Percentiles rank a stretch among this genome's conserved stretches.
Evolutionary conservation across 2,888 invertebrate genomes (phyloP).

Genomic region (Punctoribates punctum): DNA sequence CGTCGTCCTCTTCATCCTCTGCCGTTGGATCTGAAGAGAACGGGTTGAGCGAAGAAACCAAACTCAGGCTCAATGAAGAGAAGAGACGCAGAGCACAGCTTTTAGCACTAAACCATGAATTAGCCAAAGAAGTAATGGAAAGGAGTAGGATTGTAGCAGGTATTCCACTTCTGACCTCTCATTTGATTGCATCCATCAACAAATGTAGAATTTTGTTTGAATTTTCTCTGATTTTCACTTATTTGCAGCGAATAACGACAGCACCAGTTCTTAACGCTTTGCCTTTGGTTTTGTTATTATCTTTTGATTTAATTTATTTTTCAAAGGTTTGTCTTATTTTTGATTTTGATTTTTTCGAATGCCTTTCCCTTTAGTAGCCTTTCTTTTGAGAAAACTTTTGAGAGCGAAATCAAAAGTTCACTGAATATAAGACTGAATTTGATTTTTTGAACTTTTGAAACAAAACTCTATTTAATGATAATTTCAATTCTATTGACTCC

Average conservation of each 20-base stretch:
- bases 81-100: slow-evolving; percentile 83
- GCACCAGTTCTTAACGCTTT: slow-evolving; percentile 18
- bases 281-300: background rate
- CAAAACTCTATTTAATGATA: background rate
- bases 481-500: background rate
- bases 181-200: background rate
- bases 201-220: background rate
- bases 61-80: slow-evolving; percentile 74
- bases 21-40: slow-evolving; percentile 24
- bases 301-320: slow-evolving; percentile 9
- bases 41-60: slow-evolving; percentile 50
- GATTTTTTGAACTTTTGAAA: background rate
- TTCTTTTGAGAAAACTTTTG: slow-evolving; percentile 32
- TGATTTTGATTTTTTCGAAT: background rate
- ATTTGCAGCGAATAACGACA: slow-evolving; percentile 25
- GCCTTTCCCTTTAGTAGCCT: background rate
- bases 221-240: background rate
- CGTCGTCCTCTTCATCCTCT: slow-evolving; percentile 19
- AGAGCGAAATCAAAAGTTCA: slow-evolving; percentile 2
- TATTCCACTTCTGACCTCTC: slow-evolving; percentile 53
- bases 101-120: slow-evolving; percentile 81
- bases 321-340: slow-evolving; percentile 21
- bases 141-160: slow-evolving; percentile 94
- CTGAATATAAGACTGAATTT: background rate
- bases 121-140: slow-evolving; percentile 83